phyloP scores from a whole-genome alignment of 1,140 invertebrate genomes.

The Drosophila mojavensis region DNA sequence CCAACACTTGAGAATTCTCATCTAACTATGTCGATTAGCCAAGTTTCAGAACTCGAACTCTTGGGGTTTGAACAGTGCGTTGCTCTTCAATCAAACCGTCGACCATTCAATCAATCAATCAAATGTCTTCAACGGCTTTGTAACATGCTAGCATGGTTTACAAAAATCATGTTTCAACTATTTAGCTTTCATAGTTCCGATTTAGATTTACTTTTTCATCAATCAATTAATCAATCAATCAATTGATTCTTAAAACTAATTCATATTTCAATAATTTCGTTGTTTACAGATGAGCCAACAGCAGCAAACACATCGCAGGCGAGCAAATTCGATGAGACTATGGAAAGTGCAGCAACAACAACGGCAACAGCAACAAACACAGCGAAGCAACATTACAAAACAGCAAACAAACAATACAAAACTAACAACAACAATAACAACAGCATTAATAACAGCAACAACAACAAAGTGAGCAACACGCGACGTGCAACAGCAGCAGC shows the following conservation, averaged over 20 bases:
- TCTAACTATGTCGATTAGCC: too few relatives aligned
- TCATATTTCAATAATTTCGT: constrained; percentile 1
- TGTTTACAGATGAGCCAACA: constrained; percentile 67
- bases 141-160: too few relatives aligned
- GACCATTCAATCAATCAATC: too few relatives aligned
- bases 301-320: constrained; percentile 57
- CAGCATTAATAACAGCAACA: constrained; percentile 50
- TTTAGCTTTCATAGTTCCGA: too few relatives aligned
- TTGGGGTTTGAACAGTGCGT: too few relatives aligned
- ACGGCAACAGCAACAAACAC: constrained; percentile 42
- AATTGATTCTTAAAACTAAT: constrained; percentile 20
- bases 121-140: too few relatives aligned
- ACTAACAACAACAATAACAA: constrained; percentile 52
- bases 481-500: constrained; percentile 60
- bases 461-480: constrained; percentile 67
- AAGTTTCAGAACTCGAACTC: too few relatives aligned
- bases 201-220: too few relatives aligned
- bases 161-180: too few relatives aligned
- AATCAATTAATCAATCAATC: not conserved
- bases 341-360: constrained; percentile 79
- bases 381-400: constrained; percentile 67
- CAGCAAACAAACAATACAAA: constrained; percentile 54
- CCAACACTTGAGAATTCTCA: too few relatives aligned
- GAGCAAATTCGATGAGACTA: constrained; percentile 73
- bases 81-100: too few relatives aligned